Conservation (phyloP, 2,888 invertebrate genomes). For the Drosophila anomelani region DNA sequence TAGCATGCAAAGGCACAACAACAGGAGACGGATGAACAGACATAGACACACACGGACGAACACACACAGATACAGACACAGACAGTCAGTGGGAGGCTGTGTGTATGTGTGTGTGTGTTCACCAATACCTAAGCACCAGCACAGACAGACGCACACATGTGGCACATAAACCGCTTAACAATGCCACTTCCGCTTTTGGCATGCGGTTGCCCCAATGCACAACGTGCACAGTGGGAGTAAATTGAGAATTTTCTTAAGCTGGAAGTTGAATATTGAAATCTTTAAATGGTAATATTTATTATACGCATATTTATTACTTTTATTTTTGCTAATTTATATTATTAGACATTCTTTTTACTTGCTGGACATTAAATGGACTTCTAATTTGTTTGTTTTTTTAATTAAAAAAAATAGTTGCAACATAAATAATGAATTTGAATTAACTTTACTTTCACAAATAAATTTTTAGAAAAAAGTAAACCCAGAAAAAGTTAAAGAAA, state of each 20-base stretch:
- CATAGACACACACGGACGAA: slow-evolving; percentile 20
- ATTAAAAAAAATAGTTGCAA: no score
- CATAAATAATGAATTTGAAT: no score
- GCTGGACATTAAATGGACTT: no score
- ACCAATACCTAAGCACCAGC: slow-evolving; percentile 11
- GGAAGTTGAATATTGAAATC: no score
- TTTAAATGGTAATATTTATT: not conserved
- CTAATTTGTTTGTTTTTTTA: no score
- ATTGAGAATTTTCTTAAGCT: not conserved
- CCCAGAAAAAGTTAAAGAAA: no score
- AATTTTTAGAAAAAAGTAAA: no score
- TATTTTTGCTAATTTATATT: no score
- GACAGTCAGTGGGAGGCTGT: slow-evolving; percentile 10
- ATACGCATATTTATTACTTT: not conserved
- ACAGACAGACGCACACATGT: slow-evolving; percentile 39
- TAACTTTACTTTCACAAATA: no score
- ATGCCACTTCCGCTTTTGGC: slow-evolving; percentile 81
- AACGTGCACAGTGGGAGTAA: slow-evolving; percentile 26
- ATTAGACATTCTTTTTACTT: no score
- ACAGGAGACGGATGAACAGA: slow-evolving; percentile 39
- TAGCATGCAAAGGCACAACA: slow-evolving; percentile 53
- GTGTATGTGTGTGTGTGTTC: not conserved
- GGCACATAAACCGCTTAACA: slow-evolving; percentile 77
- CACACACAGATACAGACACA: slow-evolving; percentile 1
- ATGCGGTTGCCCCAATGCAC: slow-evolving; percentile 72